Evolutionary conservation across 2,888 invertebrate genomes (phyloP), one percentile per base, ranked within the genome.

Genomic region (Pristionchus entomophagus): DNA sequence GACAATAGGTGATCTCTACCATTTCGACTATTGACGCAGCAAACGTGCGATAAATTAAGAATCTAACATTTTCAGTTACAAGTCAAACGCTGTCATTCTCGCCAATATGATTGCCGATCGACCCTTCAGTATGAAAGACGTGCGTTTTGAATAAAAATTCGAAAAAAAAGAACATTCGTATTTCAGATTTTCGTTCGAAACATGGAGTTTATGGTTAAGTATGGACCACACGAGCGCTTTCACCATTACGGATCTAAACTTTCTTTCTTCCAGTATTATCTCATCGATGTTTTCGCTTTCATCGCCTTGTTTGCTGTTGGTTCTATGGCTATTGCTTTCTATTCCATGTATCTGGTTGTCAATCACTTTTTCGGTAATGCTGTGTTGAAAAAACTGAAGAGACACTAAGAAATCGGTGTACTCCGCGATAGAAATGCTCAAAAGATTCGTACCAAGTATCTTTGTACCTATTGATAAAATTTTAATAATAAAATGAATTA

Each of bases 391-490:
- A 45, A 45, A 45, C 8, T 45, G 45, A 45, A 45, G 45, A 45
- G 8, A 6, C 45, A 45, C 14, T 45, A 14, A 45, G 14, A 45
- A n/a, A n/a, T n/a, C n/a, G n/a, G n/a, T n/a, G n/a, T n/a, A 73
- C 41, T 73, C 73, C 73, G 73, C 41, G 41, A 45, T 73, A 10
- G 73, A 73, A 73, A 45, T 73, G 73, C 73, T 73, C 73, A 73
- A 73, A 41, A 73, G n/a, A 41, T 4, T 73, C 73, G 73, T 73
- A 41, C 73, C 73, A 73, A 14, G n/a, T 73, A 29, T 73, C 41
- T 73, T 73, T 73, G 73, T 73, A 73, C 41, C 73, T 73, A 73
- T 14, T 26, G 73, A 73, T 73, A 41, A 38, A 73, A n/a, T 45
- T n/a, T n/a, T n/a, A n/a, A n/a, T n/a, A n/a, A n/a, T n/a, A n/a